Base-by-base conservation (phyloP, 2,888 invertebrate genomes). In the Ochropleura leucogaster region DNA sequence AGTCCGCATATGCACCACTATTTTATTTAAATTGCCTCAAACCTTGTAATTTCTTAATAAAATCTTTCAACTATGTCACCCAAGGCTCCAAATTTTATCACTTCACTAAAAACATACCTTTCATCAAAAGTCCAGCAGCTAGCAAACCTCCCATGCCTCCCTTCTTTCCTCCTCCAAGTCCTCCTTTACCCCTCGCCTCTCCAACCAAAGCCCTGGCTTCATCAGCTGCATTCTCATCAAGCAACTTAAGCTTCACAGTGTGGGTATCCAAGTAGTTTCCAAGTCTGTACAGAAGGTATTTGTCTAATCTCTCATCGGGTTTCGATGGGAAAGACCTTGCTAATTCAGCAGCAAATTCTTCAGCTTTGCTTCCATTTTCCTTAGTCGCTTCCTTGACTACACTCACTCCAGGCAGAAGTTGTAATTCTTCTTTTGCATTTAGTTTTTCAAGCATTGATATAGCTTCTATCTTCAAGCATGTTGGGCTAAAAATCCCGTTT, bases 251-350 rank as follows among this genome's bases (percentile, higher is more conserved):
- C 78, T 98, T 97, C 79, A 98, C 96, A 0, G 98, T 97, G 88
- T 98, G 98, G 8, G 97, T 97, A 90, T 97, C 98, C 79, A 98
- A 93, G 85, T 98, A 98, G 81, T 97, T 97, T 30, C 97, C 97
- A 68, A 98, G 94, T 90, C 97, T 97, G 87, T 97, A 98, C 84
- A 98, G 89, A 51, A 98, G 95, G 87, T 97, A 98, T 60, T 98
- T 98, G 90, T 98, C 98, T 68, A 98, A 92, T 51, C 98, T 97
- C 68, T 98, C 98, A 87, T 98, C 98, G 16, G 98, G 97, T 89
- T 98, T 98, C 64, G 98, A 97, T 0, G 98, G 98, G 89, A 98
- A 97, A 64, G 98, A 97, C 78, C 98, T 97, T 0, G 98, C 98
- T 6, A 98, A 93, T 90, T 98, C 98, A 86, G 95, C 97, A 0